Conservation (phyloP, 2,888 invertebrate species). For the Drosophila suboccidentalis region DNA sequence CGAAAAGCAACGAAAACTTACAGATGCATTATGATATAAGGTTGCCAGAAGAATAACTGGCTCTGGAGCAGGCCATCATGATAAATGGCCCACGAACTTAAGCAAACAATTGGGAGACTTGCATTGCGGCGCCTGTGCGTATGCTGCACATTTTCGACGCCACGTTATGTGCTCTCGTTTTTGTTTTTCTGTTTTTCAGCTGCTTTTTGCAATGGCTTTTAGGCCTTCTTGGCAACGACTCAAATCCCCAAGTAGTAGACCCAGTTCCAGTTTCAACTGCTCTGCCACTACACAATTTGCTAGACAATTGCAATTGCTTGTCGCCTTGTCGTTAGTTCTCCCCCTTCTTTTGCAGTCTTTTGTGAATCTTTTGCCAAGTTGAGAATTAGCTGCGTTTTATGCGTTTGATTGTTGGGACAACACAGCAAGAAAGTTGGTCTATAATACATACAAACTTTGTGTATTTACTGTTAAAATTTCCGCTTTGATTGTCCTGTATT, state of each 20-base stretch:
- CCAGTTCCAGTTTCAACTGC: conserved; percentile 38
- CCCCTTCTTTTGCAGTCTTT: background rate
- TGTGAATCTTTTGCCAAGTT: conserved; percentile 39
- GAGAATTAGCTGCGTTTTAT: conserved; percentile 59
- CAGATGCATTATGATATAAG: conserved; percentile 58
- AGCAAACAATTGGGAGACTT: conserved; percentile 52
- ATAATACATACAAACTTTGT: conserved; percentile 15
- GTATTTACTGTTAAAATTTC: conserved; percentile 19
- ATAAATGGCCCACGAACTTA: conserved; percentile 53
- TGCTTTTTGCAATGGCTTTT: conserved; percentile 13
- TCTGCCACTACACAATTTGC: conserved; percentile 44
- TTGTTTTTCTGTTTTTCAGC: background rate
- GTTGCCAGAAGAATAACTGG: conserved; percentile 35
- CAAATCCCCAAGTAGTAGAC: conserved; percentile 37
- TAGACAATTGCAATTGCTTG: conserved; percentile 58
- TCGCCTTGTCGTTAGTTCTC: background rate
- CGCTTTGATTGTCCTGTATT: conserved; percentile 2
- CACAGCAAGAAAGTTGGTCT: conserved; percentile 32
- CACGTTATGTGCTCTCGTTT: conserved; percentile 1
- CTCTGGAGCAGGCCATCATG: conserved; percentile 29
- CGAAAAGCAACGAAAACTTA: conserved; percentile 6
- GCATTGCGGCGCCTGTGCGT: conserved; percentile 60
- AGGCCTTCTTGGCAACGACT: conserved; percentile 58
- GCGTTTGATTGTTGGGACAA: conserved; percentile 39
- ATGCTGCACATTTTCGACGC: conserved; percentile 47